Base-by-base conservation (phyloP, 2,888 invertebrate species). In the Augochlorella aurata region DNA sequence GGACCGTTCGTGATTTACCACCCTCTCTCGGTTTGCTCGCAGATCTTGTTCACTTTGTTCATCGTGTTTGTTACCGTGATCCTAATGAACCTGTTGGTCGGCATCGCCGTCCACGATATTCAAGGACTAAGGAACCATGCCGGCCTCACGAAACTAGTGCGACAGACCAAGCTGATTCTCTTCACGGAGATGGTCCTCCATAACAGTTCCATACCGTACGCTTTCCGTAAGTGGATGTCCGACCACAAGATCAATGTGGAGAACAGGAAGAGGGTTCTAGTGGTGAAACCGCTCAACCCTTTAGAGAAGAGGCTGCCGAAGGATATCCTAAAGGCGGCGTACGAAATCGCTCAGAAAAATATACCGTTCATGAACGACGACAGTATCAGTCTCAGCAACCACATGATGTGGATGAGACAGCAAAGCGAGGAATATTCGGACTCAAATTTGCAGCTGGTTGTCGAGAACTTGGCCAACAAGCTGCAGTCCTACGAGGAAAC, bases 41-140 rank as follows among this genome's bases (percentile, higher is more conserved):
- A 93, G 49, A 92, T 94, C 12, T 88, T 94, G 3, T 93, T 94
- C 75, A 92, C 93, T 0, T 83, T 93, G 0, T 94, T 94, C 81
- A 92, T 94, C 58, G 91, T 94, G 1, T 93, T 94, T 74, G 93
- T 94, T 4, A 93, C 94, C 1, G 93, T 94, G 2, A 93, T 94
- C 14, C 82, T 94, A 12, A 94, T 94, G 94, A 94, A 94, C 83
- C 83, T 94, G 1, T 79, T 94, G 3, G 93, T 94, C 7, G 94
- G 94, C n/a, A 93, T 94, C 45, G 94, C 94, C 7, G 94, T 94
- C 0, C 92, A 93, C 74, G 94, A 94, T 77, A 94, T 94, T 76
- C 94, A 94, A 82, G 94, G 94, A 4, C 87, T 94, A 1, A 91
- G 94, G 21, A 94, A 94, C 88, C 94, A 94, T 24, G 94, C 94